Base-by-base conservation (phyloP, 2,113 vertebrate species). In the Rhinichthys klamathensis region DNA sequence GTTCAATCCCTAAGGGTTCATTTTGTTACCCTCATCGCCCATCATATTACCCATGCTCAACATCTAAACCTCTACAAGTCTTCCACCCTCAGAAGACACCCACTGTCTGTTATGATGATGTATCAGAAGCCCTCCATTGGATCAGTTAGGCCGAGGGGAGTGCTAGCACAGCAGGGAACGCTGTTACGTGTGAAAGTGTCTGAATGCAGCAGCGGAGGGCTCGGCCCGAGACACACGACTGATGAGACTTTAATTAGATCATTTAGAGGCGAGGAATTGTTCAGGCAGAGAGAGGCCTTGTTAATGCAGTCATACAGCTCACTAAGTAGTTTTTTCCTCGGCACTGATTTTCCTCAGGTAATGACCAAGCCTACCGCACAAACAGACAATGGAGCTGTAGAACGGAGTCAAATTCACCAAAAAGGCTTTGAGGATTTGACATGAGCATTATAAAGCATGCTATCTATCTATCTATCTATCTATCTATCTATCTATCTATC, bases 161-260 rank as follows among this genome's bases (percentile, higher is more conserved):
- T 32, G 78, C 46, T 54, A 58, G 77, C 76, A 46, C 76, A 80
- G 78, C 76, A 65, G 82, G 73, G 86, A 77, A 56, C 15, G 23
- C 32, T 27, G 51, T 70, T 54, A 16, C 18, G 65, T 58, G 70
- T 67, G 56, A 61, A 73, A 74, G 80, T 86, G 80, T 69, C 81
- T 72, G 67, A 83, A 83, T 83, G 81, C 81, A 83, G 77, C 79
- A 86, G 80, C 49, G 18, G n/a, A 80, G 78, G 76, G 74, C 83
- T 54, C 49, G 82, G 74, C 84, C 82, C 86, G 51, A 85, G 83
- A 87, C 83, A 78, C 83, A 79, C 80, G 80, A 87, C 83, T 87
- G 85, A 90, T 88, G 86, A 85, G 84, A 77, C 77, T 89, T 90
- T 86, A 89, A 83, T 88, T 90, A 83, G 82, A 90, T 89, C 77